Conservation (phyloP, 23 tunicate species). For the Styela plicata region DNA sequence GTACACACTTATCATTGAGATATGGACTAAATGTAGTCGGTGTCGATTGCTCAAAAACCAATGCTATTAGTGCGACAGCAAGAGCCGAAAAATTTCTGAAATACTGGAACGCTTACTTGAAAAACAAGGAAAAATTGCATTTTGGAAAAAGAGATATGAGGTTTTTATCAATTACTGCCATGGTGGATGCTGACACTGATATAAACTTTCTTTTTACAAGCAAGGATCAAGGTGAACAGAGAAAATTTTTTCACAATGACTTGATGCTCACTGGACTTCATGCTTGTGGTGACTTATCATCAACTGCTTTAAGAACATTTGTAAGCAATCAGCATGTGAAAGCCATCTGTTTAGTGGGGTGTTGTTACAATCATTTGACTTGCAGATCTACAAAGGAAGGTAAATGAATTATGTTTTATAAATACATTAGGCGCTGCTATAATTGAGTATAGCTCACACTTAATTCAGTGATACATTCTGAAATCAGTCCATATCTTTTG, state of each 20-base stretch:
- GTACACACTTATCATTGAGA: conserved; percentile 50
- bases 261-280: conserved; percentile 60
- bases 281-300: conserved; percentile 74
- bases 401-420: too few relatives aligned
- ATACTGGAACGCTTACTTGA: conserved; percentile 50
- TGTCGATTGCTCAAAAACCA: conserved; percentile 43
- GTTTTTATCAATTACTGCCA: conserved; percentile 35
- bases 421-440: too few relatives aligned
- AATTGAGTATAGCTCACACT: too few relatives aligned
- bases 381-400: neutral
- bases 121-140: neutral
- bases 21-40: conserved; percentile 65
- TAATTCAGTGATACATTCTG: too few relatives aligned
- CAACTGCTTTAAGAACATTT: conserved; percentile 44
- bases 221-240: neutral
- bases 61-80: conserved; percentile 32
- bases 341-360: conserved; percentile 70
- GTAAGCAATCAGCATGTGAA: conserved; percentile 7
- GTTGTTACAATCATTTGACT: conserved; percentile 67
- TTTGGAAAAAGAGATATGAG: conserved; percentile 16
- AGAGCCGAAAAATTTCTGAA: conserved; percentile 54
- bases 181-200: conserved; percentile 34
- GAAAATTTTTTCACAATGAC: neutral
- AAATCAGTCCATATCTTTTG: too few relatives aligned
- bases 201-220: neutral